These are phyloP conservation scores for Hypercompe scribonia DNA, from an alignment of 2,888 invertebrate species.

Conservation along the genomic window DNA sequence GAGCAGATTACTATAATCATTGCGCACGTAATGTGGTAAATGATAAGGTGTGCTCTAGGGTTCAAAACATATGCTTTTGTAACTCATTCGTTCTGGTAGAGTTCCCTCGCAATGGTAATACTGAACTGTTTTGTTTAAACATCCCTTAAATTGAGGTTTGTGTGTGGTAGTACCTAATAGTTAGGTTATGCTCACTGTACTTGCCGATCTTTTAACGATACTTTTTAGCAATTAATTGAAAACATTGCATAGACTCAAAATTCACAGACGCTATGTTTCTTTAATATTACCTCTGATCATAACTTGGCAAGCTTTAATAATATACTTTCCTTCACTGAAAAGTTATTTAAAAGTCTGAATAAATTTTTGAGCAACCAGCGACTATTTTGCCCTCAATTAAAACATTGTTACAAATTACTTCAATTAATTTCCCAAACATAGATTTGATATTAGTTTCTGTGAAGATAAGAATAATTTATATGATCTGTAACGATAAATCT, in stretches of 20 bases:
- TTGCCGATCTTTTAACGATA: not conserved
- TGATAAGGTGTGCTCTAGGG: constrained; percentile 83
- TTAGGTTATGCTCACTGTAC: not conserved
- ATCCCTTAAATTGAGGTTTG: constrained; percentile 55
- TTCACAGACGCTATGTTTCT: too few species aligned
- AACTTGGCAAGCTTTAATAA: not conserved
- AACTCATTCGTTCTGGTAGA: constrained; percentile 81
- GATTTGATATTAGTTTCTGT: not conserved
- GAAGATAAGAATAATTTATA: not conserved
- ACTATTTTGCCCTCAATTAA: not conserved
- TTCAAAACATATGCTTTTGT: constrained; percentile 85
- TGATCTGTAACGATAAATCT: too few species aligned
- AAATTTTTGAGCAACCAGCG: not conserved
- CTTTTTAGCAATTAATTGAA: not conserved
- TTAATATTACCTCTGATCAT: not conserved
- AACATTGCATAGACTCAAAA: not conserved
- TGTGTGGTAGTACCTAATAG: constrained; percentile 8
- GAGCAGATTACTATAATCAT: constrained; percentile 86
- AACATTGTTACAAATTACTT: not conserved
- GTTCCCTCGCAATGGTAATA: constrained; percentile 47
- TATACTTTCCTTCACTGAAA: not conserved
- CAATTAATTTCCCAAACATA: too few species aligned
- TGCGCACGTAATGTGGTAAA: constrained; percentile 84
- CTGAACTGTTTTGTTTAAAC: constrained; percentile 56
- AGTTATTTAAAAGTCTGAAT: not conserved